phyloP scores from a whole-genome alignment of 2,113 vertebrate genomes.

The Marmota flaviventris region DNA sequence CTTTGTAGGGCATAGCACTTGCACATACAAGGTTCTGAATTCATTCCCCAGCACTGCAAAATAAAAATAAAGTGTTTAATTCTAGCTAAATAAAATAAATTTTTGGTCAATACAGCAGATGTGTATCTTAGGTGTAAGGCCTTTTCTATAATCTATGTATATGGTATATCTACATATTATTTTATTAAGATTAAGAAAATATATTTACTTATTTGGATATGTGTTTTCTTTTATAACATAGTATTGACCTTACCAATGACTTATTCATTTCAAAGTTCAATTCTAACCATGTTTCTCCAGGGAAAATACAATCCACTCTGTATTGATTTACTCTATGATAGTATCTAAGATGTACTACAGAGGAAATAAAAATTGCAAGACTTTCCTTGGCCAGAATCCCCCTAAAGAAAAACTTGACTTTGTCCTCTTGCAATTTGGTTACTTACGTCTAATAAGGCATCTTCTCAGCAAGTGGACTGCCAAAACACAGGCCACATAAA shows the following conservation, averaged over 20 bases:
- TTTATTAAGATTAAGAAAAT: conserved; percentile 15
- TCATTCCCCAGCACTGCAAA: too few relatives aligned
- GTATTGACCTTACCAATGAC: not conserved
- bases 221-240: not conserved
- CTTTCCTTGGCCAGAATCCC: not conserved
- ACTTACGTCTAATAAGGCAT: not conserved
- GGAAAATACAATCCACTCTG: not conserved
- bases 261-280: conserved; percentile 23
- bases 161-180: not conserved
- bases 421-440: not conserved
- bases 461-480: not conserved
- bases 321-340: not conserved
- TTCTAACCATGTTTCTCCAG: not conserved
- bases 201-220: not conserved
- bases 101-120: not conserved
- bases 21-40: too few relatives aligned
- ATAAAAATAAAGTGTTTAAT: not conserved
- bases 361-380: not conserved
- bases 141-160: not conserved
- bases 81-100: not conserved
- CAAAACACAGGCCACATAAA: not conserved
- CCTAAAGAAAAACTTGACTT: not conserved
- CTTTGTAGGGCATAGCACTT: too few relatives aligned
- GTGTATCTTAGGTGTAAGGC: not conserved
- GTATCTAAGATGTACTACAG: not conserved